A percentile compares a stretch with the other conserved stretches of the same genome.
Evolutionary conservation across 2,797 vertebrate species (phyloP).

Genomic region (Sternotherus odoratus): DNA sequence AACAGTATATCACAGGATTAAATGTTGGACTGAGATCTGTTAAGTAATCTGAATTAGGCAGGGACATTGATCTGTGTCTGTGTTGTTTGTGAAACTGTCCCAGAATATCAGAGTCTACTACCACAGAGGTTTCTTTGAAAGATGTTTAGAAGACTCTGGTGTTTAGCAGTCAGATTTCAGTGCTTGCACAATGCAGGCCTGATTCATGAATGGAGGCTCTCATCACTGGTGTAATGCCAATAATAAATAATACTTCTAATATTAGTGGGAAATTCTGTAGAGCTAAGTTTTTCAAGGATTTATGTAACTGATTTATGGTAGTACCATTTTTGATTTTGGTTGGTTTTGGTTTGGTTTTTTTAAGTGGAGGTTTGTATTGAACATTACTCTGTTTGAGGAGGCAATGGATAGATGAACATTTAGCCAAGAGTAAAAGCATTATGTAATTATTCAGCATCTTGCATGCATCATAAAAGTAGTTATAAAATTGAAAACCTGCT

Average conservation of each 20-base stretch:
- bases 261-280: neutral
- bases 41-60: neutral
- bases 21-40: neutral
- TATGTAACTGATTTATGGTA: neutral
- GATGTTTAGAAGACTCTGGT: neutral
- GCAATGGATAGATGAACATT: neutral
- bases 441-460: neutral
- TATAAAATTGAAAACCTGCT: neutral
- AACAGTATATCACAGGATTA: neutral
- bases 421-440: conserved; percentile 1
- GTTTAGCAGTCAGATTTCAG: neutral
- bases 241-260: neutral
- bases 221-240: neutral
- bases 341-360: neutral
- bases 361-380: neutral
- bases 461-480: neutral
- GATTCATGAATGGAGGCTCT: neutral
- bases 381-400: conserved; percentile 9
- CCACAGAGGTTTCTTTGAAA: neutral
- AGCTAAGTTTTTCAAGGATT: neutral
- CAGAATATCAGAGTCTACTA: neutral
- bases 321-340: neutral
- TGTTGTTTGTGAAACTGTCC: neutral
- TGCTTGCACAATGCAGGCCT: neutral
- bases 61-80: neutral